Evolutionary conservation across 2,797 vertebrate genomes (phyloP), one percentile per base, ranked within the genome.

Genomic region (Anisognathus igniventris): DNA sequence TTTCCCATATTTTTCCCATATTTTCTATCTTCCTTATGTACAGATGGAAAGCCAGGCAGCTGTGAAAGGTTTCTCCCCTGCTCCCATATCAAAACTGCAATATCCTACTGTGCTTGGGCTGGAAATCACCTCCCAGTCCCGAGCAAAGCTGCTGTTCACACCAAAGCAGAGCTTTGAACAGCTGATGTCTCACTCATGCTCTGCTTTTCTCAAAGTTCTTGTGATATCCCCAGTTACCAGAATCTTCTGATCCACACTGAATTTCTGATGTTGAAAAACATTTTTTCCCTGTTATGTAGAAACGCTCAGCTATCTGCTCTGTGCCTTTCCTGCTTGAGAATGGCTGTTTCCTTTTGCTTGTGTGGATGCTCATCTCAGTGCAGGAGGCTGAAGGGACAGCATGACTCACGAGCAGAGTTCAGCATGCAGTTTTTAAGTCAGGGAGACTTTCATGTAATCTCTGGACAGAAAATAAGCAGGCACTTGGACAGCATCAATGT

Each of bases 191-290:
- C 27, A 7, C 56, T 68, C 22, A 14, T 9, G 2, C 48, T 70
- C 56, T 74, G 72, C 54, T 77, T 53, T 79, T 73, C 57, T 82
- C 33, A n/a, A 64, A 35, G 33, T 45, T 89, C 50, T 58, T 57
- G 60, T 67, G 56, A 10, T 66, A 35, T 85, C 31, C 25, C 10
- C 31, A 47, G 25, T 53, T 85, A 79, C 35, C n/a, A 65, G 57
- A 67, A 74, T 61, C 37, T 90, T 86, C 54, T 88, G 42, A 62
- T 76, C 57, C 47, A 68, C 65, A 80, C 53, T 24, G 33, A 37
- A 39, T 86, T 84, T 90, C 40, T 79, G 27, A 45, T 79, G 12
- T 58, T 76, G 57, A 73, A 54, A 71, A 42, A 15, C 15, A 6
- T 25, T 85, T n/a, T 82, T 91, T 30, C 31, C 39, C 18, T 48